phyloP scores from a whole-genome alignment of 2,113 vertebrate species.

The Macaca mulatta region DNA sequence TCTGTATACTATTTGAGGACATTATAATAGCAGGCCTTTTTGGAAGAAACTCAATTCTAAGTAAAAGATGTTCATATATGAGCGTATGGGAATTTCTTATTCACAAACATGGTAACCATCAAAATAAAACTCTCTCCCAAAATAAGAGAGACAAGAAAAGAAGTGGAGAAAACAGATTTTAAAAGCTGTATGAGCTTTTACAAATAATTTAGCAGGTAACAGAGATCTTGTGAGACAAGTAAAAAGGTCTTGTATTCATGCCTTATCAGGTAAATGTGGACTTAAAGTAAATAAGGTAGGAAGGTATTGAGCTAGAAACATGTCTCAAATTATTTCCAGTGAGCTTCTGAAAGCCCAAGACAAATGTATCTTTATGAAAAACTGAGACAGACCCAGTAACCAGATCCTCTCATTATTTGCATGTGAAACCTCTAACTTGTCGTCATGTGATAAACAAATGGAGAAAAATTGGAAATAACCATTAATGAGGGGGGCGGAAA shows the following conservation, averaged over 20 bases:
- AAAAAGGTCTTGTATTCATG: neutral
- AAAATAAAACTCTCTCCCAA: neutral
- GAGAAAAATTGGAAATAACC: constrained; percentile 56
- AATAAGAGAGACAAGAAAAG: neutral
- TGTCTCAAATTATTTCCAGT: neutral
- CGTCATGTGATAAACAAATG: constrained; percentile 50
- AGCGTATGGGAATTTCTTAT: neutral
- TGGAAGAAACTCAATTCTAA: neutral
- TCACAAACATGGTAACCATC: neutral
- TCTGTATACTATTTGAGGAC: neutral
- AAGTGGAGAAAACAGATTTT: neutral
- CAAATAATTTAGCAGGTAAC: neutral
- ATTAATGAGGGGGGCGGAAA: neutral
- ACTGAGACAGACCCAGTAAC: constrained; percentile 4
- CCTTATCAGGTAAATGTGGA: neutral
- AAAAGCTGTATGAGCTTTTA: neutral
- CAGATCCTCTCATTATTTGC: constrained; percentile 60
- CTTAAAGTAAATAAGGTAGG: neutral
- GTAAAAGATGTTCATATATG: neutral
- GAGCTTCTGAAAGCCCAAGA: neutral
- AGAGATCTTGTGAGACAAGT: neutral
- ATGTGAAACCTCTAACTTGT: constrained; percentile 26
- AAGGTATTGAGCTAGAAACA: neutral
- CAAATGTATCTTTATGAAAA: constrained; percentile 55
- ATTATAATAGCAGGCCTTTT: neutral